Evolutionary conservation across 2,113 vertebrate species (phyloP).

Genomic region (Mirza zaza): DNA sequence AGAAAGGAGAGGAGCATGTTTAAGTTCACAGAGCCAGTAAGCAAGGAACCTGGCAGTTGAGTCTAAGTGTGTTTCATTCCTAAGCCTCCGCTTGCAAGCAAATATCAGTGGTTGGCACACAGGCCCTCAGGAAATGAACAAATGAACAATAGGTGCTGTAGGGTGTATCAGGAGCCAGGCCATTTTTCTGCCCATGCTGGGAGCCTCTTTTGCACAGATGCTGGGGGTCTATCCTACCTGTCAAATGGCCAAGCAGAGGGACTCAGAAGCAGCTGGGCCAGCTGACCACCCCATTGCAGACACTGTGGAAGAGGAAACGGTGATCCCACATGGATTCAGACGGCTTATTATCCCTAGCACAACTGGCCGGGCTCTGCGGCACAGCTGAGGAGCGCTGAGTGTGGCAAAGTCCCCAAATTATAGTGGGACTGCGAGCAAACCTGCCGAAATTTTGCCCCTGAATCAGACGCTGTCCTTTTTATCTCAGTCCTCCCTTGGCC

Average conservation of each 20-base stretch:
- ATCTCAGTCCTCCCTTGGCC: neutral
- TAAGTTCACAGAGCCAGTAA: accelerated
- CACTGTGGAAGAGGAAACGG: accelerated
- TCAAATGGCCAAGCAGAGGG: neutral
- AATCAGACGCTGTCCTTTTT: neutral
- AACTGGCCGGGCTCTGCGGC: neutral
- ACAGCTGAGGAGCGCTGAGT: neutral
- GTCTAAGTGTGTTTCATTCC: too few species aligned
- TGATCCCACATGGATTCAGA: neutral
- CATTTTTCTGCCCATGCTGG: too few species aligned
- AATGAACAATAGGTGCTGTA: accelerated
- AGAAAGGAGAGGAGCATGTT: neutral
- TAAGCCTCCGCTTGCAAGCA: neutral
- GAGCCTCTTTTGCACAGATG: too few species aligned
- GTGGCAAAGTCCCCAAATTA: accelerated
- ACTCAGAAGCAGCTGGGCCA: neutral
- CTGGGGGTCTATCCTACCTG: neutral
- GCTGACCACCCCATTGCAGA: neutral
- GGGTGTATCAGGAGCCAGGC: neutral
- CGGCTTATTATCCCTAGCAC: accelerated
- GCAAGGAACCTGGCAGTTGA: accelerated
- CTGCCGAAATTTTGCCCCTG: accelerated
- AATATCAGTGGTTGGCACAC: accelerated
- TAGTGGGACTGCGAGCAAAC: neutral
- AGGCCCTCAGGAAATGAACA: neutral